Base-by-base conservation (phyloP, 2,888 invertebrate species). In the Phorcus lineatus region DNA sequence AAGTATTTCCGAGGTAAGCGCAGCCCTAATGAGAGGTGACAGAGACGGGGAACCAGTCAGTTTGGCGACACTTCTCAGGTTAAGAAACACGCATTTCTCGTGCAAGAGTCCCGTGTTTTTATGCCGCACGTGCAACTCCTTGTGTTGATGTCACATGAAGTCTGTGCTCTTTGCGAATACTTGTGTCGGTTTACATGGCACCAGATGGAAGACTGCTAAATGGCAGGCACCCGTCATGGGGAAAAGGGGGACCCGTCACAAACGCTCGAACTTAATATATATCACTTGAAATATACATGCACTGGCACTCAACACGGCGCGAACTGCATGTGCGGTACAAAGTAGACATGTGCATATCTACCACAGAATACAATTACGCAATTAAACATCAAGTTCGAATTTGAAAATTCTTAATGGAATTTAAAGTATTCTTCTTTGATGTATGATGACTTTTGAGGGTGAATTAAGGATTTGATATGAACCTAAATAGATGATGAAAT, bases 81-180 rank as follows among this genome's bases (percentile, higher is more conserved):
- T 70, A 17, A 70, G 40, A n/a, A 36, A 70, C 40, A 40, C 40
- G 70, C 36, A 31, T 70, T 36, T 19, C 70, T 70, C 70, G 40
- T 36, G 40, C 70, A 70, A 31, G 40, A 36, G 9, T n/a, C 36
- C 17, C 36, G 19, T 17, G 19, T 16, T 70, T 70, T 70, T 17
- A 13, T n/a, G n/a, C 28, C 31, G 36, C 70, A 70, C 70, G 70
- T 70, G 70, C 70, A 70, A 19, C 70, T 70, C 70, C 19, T 70
- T 70, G 31, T 31, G 70, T 70, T 70, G 16, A 70, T 40, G 36
- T 70, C 31, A 70, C 70, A 70, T 70, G 70, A 4, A 70, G 36
- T 36, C 70, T 13, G 70, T 36, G 31, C 70, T 40, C 31, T 70
- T 36, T 40, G 28, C 28, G 36, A 70, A 70, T 36, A n/a, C 70